phyloP scores from a whole-genome alignment of 2,888 invertebrate species.

The Drosophila peninsularis region DNA sequence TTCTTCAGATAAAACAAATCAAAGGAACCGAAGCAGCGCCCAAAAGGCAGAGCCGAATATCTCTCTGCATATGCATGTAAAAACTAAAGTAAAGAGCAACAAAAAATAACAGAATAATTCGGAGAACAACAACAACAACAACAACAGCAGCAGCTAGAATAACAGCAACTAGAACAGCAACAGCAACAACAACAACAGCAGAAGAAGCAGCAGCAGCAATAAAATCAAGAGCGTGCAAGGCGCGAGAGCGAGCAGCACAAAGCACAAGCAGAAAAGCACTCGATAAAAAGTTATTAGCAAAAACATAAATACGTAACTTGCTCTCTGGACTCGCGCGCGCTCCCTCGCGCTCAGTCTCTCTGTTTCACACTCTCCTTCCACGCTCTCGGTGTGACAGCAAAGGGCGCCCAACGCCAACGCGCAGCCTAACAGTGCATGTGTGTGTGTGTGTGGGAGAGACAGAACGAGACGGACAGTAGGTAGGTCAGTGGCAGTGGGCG shows the following conservation, averaged over 20 bases:
- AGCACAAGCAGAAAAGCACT: constrained; percentile 49
- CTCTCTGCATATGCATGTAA: constrained; percentile 57
- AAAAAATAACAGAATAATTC: constrained; percentile 32
- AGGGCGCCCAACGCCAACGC: constrained; percentile 44
- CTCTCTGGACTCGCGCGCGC: constrained; percentile 26
- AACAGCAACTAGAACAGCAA: constrained; percentile 18
- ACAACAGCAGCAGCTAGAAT: constrained; percentile 14
- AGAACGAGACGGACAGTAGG: constrained; percentile 45
- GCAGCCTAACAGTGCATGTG: constrained; percentile 31
- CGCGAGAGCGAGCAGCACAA: constrained; percentile 21
- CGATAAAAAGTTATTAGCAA: constrained; percentile 76
- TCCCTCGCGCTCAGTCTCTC: constrained; percentile 23
- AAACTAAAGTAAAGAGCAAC: constrained; percentile 38
- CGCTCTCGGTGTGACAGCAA: constrained; percentile 16
- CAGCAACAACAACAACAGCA: constrained; percentile 19
- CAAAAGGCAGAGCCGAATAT: constrained; percentile 32
- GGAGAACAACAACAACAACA: constrained; percentile 22
- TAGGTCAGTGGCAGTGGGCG: constrained; percentile 73
- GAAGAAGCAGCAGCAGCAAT: constrained; percentile 24
- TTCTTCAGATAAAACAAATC: constrained; percentile 41
- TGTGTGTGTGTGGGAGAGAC: constrained; percentile 50
- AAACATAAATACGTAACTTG: constrained; percentile 76
- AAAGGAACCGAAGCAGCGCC: constrained; percentile 30
- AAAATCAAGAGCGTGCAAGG: constrained; percentile 28
- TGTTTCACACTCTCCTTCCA: not conserved